These are phyloP conservation scores for Falco berigora DNA, from an alignment of 2,797 vertebrate genomes.

Conservation along the genomic window DNA sequence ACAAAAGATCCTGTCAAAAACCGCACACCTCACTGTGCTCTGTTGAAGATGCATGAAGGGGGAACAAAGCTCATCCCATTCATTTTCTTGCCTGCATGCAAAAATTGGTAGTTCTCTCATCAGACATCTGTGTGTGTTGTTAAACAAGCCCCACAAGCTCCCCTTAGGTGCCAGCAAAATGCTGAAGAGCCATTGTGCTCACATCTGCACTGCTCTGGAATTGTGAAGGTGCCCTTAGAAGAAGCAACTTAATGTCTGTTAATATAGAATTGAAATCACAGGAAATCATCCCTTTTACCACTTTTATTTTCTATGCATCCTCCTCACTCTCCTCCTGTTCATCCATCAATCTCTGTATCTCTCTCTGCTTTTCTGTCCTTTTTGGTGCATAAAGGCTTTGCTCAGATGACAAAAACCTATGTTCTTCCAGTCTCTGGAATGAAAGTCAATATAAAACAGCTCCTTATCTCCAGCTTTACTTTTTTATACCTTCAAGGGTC, in stretches of 20 bases:
- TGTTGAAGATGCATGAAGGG: neutral
- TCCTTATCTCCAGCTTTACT: neutral
- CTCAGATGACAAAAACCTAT: neutral
- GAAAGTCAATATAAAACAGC: slow-evolving; percentile 34
- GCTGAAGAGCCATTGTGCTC: neutral
- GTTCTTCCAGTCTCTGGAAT: neutral
- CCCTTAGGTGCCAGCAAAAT: neutral
- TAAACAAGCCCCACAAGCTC: neutral
- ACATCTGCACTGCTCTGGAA: neutral
- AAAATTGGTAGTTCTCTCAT: neutral
- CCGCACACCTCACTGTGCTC: neutral
- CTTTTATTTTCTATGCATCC: neutral
- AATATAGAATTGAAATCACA: neutral
- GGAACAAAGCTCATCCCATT: neutral
- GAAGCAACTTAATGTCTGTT: neutral
- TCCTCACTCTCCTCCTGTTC: neutral
- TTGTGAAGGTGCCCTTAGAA: neutral
- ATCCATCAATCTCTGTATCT: neutral
- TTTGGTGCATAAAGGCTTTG: neutral
- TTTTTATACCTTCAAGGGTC: neutral
- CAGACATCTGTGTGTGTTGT: neutral
- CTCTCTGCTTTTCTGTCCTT: neutral
- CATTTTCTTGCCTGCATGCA: neutral
- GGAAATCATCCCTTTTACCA: neutral
- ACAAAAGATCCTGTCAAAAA: neutral